phyloP scores from a whole-genome alignment of 2,888 invertebrate genomes.

The Eristalis pertinax region DNA sequence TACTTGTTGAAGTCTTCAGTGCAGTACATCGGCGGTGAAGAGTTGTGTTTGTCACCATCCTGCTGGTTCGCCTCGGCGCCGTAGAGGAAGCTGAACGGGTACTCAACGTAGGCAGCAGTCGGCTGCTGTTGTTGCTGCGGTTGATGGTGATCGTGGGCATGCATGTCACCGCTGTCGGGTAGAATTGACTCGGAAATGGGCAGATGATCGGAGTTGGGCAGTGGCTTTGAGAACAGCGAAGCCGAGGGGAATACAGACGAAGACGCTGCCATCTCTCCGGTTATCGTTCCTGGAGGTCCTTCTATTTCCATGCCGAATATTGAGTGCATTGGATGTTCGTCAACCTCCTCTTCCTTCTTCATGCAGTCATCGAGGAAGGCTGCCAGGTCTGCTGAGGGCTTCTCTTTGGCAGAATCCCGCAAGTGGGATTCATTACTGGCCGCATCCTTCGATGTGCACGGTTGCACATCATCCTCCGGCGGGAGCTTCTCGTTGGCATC shows the following conservation, averaged over 20 bases:
- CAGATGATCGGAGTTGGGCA: conserved; percentile 76
- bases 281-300: conserved; percentile 16
- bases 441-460: conserved; percentile 39
- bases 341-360: conserved; percentile 64
- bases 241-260: conserved; percentile 53
- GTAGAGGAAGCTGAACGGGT: conserved; percentile 77
- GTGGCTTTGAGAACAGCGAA: conserved; percentile 75
- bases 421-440: not conserved
- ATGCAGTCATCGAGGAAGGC: conserved; percentile 60
- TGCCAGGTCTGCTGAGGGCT: conserved; percentile 52
- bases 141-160: conserved; percentile 46
- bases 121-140: conserved; percentile 63
- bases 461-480: conserved; percentile 51
- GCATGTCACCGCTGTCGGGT: conserved; percentile 42
- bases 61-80: conserved; percentile 64
- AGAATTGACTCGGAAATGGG: conserved; percentile 73
- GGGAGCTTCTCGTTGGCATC: conserved; percentile 56
- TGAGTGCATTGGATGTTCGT: conserved; percentile 62
- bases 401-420: conserved; percentile 11
- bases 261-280: conserved; percentile 21
- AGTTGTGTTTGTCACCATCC: conserved; percentile 45
- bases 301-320: conserved; percentile 58
- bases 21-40: conserved; percentile 63
- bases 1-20: conserved; percentile 63
- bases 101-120: conserved; percentile 74